These are phyloP conservation scores for Apolygus lucorum DNA, from an alignment of 1,140 invertebrate species.

Conservation along the genomic window DNA sequence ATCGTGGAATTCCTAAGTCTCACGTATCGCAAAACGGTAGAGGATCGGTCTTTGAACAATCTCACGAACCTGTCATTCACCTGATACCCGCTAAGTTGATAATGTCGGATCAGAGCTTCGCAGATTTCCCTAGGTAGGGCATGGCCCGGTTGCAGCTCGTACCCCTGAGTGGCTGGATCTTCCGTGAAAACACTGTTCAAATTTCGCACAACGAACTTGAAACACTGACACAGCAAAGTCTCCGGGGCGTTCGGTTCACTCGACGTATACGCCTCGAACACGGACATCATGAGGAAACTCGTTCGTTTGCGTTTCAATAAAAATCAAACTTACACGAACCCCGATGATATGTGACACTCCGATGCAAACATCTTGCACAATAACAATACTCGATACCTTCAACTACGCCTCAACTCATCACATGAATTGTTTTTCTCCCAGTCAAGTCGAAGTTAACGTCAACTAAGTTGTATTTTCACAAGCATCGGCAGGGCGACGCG, in stretches of 20 bases:
- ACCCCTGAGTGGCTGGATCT: slow-evolving; percentile 32
- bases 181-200: slow-evolving; percentile 35
- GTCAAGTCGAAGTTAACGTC: too few relatives aligned
- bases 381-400: background rate
- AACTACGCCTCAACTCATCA: background rate
- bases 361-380: background rate
- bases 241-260: slow-evolving; percentile 35
- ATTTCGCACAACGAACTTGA: slow-evolving; percentile 39
- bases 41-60: slow-evolving; percentile 56
- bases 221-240: slow-evolving; percentile 39
- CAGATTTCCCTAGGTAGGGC: slow-evolving; percentile 60
- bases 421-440: too few relatives aligned
- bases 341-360: background rate
- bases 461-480: too few relatives aligned
- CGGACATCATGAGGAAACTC: background rate
- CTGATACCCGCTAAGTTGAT: slow-evolving; percentile 43
- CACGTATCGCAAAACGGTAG: slow-evolving; percentile 59
- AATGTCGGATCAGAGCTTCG: slow-evolving; percentile 54
- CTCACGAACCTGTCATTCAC: slow-evolving; percentile 55
- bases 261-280: background rate
- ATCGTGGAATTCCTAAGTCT: slow-evolving; percentile 60
- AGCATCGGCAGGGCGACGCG: too few relatives aligned
- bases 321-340: background rate
- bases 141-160: slow-evolving; percentile 43
- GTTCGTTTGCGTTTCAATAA: too few relatives aligned